A percentile compares a stretch with the other conserved stretches of the same genome.
These are phyloP conservation scores for Phyllostomus hastatus DNA, from an alignment of 2,113 vertebrate species.

Conservation along the genomic window DNA sequence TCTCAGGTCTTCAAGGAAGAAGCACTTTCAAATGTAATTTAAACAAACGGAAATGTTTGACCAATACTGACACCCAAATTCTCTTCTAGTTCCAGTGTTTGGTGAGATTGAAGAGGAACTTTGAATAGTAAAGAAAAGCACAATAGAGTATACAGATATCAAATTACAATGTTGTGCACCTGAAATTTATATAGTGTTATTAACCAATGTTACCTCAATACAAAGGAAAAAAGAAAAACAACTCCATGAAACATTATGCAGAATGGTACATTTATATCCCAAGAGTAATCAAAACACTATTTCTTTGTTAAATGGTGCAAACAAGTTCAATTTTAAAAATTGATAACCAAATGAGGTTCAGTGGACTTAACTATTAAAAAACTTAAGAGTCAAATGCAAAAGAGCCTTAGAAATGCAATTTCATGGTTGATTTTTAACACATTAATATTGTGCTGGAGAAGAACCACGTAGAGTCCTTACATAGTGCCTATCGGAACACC, in stretches of 20 bases:
- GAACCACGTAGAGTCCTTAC: background rate
- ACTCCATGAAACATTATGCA: background rate
- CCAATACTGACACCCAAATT: background rate
- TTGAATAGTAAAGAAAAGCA: conserved; percentile 16
- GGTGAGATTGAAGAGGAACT: conserved; percentile 6
- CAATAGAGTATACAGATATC: background rate
- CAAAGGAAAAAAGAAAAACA: conserved; percentile 3
- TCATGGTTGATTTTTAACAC: conserved; percentile 56
- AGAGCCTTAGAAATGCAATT: conserved; percentile 53
- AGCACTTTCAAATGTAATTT: background rate
- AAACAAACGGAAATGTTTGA: background rate
- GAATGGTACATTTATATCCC: background rate
- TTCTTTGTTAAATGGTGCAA: conserved; percentile 57
- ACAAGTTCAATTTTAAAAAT: conserved; percentile 57
- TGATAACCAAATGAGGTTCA: conserved; percentile 41
- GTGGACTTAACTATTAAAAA: conserved; percentile 40
- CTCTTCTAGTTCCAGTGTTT: background rate
- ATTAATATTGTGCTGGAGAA: conserved; percentile 1
- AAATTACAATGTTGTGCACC: background rate
- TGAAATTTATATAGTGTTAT: background rate
- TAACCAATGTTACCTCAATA: background rate
- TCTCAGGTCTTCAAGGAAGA: background rate
- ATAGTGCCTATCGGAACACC: background rate
- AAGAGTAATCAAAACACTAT: conserved; percentile 43
- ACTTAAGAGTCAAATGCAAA: conserved; percentile 36